Percentiles rank a stretch among this genome's conserved stretches.
Conservation (phyloP, 2,113 vertebrate genomes). For the Atlantisia rogersi region DNA sequence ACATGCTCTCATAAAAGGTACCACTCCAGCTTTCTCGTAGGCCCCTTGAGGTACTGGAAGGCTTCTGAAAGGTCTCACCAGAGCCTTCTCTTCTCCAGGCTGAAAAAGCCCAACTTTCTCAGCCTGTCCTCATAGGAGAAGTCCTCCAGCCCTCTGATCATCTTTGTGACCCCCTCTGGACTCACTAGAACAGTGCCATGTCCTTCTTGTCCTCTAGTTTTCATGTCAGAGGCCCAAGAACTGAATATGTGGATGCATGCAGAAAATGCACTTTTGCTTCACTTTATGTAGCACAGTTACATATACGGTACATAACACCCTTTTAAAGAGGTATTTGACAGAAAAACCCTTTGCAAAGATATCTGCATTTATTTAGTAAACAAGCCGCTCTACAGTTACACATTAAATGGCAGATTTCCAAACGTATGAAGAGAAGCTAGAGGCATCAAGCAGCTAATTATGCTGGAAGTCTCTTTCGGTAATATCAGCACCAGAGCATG, state of each 20-base stretch:
- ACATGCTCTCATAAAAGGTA: too few relatives aligned
- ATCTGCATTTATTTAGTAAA: neutral
- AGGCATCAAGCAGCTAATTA: neutral
- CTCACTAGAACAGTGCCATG: too few relatives aligned
- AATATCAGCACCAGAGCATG: neutral
- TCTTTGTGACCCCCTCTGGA: too few relatives aligned
- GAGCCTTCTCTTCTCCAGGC: too few relatives aligned
- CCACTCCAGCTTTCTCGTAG: too few relatives aligned
- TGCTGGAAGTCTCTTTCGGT: neutral
- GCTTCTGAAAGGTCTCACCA: too few relatives aligned
- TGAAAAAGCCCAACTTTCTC: too few relatives aligned
- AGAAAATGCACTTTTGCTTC: neutral
- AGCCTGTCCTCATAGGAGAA: too few relatives aligned
- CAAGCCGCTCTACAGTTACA: neutral
- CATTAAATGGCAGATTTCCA: constrained; percentile 33
- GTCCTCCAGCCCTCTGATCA: too few relatives aligned
- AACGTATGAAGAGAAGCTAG: constrained; percentile 4
- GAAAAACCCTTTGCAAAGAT: neutral
- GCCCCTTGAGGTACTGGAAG: too few relatives aligned
- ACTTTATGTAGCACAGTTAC: neutral
- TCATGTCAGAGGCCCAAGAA: too few relatives aligned
- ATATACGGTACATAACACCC: neutral
- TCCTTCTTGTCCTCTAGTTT: too few relatives aligned
- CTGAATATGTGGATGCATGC: neutral
- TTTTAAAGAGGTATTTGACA: neutral